Base-by-base conservation (phyloP, 2,888 invertebrate species). In the Epinotia bilunana region DNA sequence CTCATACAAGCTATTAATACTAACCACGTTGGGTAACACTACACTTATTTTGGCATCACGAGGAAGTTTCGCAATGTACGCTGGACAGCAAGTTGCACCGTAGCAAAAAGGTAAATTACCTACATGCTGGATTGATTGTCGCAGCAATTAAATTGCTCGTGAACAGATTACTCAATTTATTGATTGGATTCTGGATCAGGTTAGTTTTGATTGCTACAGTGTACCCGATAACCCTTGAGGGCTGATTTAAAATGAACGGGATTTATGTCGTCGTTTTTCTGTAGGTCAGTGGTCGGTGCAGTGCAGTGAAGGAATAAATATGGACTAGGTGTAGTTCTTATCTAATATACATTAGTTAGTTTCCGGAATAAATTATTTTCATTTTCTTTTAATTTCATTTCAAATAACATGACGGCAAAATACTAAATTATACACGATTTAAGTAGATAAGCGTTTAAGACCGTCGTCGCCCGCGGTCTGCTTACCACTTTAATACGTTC, bases 31-130 rank as follows among this genome's bases (percentile, higher is more conserved):
- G 67, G 9, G 75, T 62, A 75, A 75, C 61, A 65, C 71, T 75
- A 72, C 75, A 75, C 71, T 75, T 75, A 75, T 75, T 75, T 75
- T 75, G 71, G 75, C 67, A 75, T 75, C 75, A 74, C 23, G 23
- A 67, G 75, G 75, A 75, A 75, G 64, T 75, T 72, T 67, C 67
- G 49, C 70, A 64, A 74, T 18, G 63, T 33, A 57, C 49, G 62
- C 49, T 58, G 53, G 16, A 43, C 62, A 46, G 71, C 75, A 72
- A 65, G 75, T 75, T 60, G 74, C 74, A 71, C 68, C 73, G 61
- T 75, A 60, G 72, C 72, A 75, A 75, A 75, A 75, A 75, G 43
- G 72, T 57, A 57, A 67, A 75, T 75, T 75, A 20, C 20, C 20
- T 20, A 53, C 75, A 75, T 61, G 71, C 71, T 65, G 55, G 67